These are phyloP conservation scores for Campoletis raptor DNA, from an alignment of 2,888 invertebrate species.

Conservation along the genomic window DNA sequence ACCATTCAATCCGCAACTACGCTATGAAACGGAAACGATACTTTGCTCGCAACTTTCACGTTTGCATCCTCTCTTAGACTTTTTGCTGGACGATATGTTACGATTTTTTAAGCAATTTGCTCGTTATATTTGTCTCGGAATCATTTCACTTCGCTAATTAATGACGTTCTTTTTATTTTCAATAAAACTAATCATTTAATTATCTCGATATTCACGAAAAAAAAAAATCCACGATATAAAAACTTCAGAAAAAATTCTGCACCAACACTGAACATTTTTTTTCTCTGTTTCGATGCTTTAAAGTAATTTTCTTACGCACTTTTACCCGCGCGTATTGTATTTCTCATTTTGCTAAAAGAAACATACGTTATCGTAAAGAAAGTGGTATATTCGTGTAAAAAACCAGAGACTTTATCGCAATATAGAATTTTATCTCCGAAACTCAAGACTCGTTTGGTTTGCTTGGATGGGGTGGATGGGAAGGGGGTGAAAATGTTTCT, in stretches of 20 bases:
- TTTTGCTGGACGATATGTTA: conserved; percentile 7
- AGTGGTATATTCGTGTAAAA: conserved; percentile 65
- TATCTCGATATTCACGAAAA: neutral
- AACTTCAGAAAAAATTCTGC: neutral
- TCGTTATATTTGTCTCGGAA: neutral
- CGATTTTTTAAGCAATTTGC: conserved; percentile 11
- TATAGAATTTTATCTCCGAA: conserved; percentile 75
- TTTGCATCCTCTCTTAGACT: conserved; percentile 2
- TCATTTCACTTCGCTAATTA: neutral
- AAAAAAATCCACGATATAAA: neutral
- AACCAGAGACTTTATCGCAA: conserved; percentile 71
- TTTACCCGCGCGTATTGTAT: neutral
- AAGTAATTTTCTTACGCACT: neutral
- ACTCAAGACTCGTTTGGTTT: conserved; percentile 56
- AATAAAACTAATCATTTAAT: neutral
- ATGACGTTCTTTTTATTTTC: neutral
- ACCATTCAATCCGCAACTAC: conserved; percentile 70
- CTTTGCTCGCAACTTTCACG: conserved; percentile 30
- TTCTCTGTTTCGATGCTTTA: neutral
- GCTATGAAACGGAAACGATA: conserved; percentile 49
- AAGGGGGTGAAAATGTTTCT: conserved; percentile 32
- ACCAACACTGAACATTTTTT: neutral
- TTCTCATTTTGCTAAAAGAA: conserved; percentile 46
- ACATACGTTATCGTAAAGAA: conserved; percentile 22
- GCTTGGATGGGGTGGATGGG: neutral